Conservation (phyloP, 2,797 vertebrate genomes). For the Apogon hyalosoma region DNA sequence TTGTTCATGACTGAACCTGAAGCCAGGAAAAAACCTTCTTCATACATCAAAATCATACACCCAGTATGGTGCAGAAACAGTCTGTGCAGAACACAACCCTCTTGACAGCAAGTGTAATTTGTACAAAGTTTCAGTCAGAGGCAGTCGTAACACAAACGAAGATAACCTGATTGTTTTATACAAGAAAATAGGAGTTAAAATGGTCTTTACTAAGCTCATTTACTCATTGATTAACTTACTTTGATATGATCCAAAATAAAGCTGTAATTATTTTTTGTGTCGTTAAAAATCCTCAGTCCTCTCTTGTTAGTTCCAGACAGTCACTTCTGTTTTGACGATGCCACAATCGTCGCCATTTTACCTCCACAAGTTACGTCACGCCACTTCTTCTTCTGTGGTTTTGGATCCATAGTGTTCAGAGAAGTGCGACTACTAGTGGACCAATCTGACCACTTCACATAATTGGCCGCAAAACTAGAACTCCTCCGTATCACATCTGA, state of each 20-base stretch:
- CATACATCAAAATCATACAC: background rate
- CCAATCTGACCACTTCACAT: background rate
- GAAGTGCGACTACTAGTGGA: slow-evolving; percentile 36
- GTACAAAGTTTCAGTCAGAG: background rate
- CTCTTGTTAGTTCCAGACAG: background rate
- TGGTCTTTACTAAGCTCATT: fast-evolving
- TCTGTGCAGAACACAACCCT: no score
- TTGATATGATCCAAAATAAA: background rate
- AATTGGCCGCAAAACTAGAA: background rate
- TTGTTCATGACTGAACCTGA: slow-evolving; percentile 56
- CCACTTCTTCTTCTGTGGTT: slow-evolving; percentile 28
- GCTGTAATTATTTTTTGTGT: background rate
- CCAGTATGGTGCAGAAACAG: fast-evolving
- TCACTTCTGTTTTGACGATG: slow-evolving; percentile 44
- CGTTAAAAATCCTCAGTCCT: fast-evolving
- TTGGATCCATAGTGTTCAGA: no score
- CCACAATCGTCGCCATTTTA: slow-evolving; percentile 66
- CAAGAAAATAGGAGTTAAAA: no score
- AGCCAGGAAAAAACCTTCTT: background rate
- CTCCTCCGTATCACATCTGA: no score
- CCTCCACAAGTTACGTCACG: slow-evolving; percentile 33
- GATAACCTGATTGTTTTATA: background rate
- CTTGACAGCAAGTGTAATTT: no score
- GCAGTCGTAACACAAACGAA: background rate
- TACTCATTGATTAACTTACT: slow-evolving; percentile 4